A percentile compares a stretch with the other conserved stretches of the same genome.
Evolutionary conservation across 2,797 vertebrate species (phyloP).

Genomic region (Sphenopsis melanotis): DNA sequence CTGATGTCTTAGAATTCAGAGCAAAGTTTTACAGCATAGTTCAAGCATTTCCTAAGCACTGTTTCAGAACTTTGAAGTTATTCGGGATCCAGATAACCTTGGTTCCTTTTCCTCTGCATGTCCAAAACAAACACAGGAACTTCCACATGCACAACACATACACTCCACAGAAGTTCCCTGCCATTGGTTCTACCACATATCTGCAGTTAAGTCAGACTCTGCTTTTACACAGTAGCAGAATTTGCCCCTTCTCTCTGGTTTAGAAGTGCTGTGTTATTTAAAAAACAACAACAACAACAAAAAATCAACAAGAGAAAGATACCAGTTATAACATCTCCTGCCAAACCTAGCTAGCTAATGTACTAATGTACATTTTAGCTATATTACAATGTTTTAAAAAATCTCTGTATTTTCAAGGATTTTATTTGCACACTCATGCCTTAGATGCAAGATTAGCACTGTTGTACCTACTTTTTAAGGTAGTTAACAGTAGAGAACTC

Average conservation of each 20-base stretch:
- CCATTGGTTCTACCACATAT: neutral
- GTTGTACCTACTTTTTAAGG: neutral
- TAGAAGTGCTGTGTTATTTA: neutral
- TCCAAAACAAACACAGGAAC: constrained; percentile 35
- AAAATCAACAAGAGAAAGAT: neutral
- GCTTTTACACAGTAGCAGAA: neutral
- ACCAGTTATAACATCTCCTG: neutral
- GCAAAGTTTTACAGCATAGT: neutral
- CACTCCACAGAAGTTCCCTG: neutral
- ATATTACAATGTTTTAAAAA: neutral
- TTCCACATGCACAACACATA: neutral
- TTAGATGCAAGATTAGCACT: neutral
- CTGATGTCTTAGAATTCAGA: neutral
- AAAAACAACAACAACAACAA: neutral
- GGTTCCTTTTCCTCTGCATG: neutral
- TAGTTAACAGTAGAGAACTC: neutral
- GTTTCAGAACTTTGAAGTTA: neutral
- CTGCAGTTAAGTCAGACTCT: neutral
- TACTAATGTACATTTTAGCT: neutral
- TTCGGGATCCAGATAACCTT: neutral
- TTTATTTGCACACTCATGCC: neutral
- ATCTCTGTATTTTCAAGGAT: neutral
- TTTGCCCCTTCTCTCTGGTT: neutral
- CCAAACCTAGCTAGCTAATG: neutral
- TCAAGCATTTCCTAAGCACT: neutral